Conservation (phyloP, 2,113 vertebrate genomes). For the Pygoscelis adeliae region DNA sequence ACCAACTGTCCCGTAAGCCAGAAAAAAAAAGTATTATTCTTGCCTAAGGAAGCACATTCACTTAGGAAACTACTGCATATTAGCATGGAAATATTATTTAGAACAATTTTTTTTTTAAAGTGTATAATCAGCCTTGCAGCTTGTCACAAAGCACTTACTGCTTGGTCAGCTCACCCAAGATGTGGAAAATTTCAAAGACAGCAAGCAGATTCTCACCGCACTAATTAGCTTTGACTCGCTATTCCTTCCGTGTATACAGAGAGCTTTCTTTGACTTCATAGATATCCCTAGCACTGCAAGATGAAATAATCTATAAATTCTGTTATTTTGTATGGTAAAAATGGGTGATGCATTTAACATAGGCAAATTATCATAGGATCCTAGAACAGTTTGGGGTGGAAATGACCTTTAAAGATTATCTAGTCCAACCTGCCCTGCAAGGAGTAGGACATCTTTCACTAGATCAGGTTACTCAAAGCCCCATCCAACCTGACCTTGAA, state of each 20-base stretch:
- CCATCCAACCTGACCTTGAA: no score
- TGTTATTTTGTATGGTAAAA: background rate
- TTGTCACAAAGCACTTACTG: conserved; percentile 36
- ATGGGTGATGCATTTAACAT: background rate
- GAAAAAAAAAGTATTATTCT: background rate
- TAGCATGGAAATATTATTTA: background rate
- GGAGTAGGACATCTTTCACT: no score
- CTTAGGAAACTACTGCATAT: background rate
- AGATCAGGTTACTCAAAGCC: no score
- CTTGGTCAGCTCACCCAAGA: conserved; percentile 40
- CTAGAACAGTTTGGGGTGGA: no score
- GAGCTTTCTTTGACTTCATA: background rate
- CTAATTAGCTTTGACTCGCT: background rate
- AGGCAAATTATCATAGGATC: background rate
- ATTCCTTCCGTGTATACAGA: background rate
- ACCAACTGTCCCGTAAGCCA: background rate
- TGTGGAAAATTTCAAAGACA: background rate
- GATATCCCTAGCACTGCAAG: background rate
- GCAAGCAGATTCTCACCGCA: background rate
- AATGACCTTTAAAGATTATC: no score
- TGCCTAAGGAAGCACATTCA: background rate
- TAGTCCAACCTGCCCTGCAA: no score
- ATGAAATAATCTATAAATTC: background rate
- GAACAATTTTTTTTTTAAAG: background rate
- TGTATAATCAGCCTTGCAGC: background rate